Evolutionary conservation across 2,888 invertebrate genomes (phyloP), one percentile per base, ranked within the genome.

Genomic region (Epistrophe eligans): DNA sequence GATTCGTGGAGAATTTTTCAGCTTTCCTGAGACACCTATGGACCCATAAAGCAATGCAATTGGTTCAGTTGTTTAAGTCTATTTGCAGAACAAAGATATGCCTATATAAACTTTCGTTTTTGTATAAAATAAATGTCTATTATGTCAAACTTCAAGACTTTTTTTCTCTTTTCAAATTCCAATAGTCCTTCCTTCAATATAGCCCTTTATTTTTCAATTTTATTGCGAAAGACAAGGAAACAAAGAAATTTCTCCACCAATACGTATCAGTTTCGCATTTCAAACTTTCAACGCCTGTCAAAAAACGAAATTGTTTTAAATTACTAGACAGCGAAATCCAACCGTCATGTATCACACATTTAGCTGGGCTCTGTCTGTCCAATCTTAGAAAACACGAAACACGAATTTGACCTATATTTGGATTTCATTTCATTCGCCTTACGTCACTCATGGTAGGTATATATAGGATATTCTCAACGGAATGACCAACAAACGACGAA

Each of bases 371-470:
- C 77, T 70, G 70, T 13, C 55, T n/a, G 52, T 52, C 48, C 17
- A 6, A 28, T 64, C 17, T 17, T 24, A 38, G 11, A 38, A 19
- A 43, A 45, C 57, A 57, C 32, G 13, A 38, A 24, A 67, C 40
- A 62, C 50, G 50, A 50, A 58, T 73, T 64, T 79, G 72, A 79
- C 79, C 79, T 73, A 79, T 24, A 62, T 80, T 58, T 35, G 40
- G n/a, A 35, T 60, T 32, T 28, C 40, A n/a, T 62, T 67, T 32
- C 64, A 72, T 64, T 79, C 24, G 3, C 40, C 48, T 57, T 45
- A 35, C 58, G 24, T 74, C 67, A 24, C 32, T 79, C n/a, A 57
- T 43, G 35, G 15, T 24, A 40, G 8, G 9, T 0, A 8, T 6
- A 4, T 4, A 7, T 35, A 35, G 35, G 35, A 24, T 24, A 15